Conservation (phyloP, 2,888 invertebrate genomes). For the Cylloceria caligata region DNA sequence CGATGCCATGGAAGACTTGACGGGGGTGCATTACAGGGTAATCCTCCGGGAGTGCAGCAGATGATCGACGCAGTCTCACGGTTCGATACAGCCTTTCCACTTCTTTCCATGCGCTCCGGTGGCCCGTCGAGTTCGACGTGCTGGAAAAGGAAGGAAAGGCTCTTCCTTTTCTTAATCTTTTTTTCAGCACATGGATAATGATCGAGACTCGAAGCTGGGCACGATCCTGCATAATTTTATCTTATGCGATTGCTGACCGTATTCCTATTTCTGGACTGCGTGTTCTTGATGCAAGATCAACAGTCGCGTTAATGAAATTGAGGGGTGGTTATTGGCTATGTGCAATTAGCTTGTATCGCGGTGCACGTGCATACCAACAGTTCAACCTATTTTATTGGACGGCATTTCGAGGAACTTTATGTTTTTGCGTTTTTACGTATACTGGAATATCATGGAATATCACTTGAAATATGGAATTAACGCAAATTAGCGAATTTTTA, state of each 20-base stretch:
- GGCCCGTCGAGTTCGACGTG: conserved; percentile 8
- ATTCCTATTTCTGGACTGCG: not conserved
- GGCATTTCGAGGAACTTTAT: too few species aligned
- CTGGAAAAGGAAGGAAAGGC: conserved; percentile 8
- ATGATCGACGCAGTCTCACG: conserved; percentile 40
- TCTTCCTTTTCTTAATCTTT: conserved; percentile 33
- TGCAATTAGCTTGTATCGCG: too few species aligned
- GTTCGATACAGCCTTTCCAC: conserved; percentile 21
- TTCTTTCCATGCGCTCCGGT: conserved; percentile 29
- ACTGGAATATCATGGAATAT: too few species aligned
- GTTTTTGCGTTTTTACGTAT: too few species aligned
- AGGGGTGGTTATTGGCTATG: too few species aligned
- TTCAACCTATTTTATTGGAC: too few species aligned
- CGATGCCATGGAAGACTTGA: conserved; percentile 52
- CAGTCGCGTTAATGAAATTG: conserved; percentile 36
- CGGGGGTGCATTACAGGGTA: conserved; percentile 52
- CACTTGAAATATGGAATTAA: too few species aligned
- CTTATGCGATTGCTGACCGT: not conserved
- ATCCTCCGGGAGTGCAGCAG: conserved; percentile 42
- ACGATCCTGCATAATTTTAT: conserved; percentile 56
- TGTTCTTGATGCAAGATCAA: not conserved
- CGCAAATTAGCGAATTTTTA: too few species aligned
- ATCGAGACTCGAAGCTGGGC: conserved; percentile 59
- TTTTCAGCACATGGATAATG: conserved; percentile 61
- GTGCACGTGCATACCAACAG: too few species aligned